phyloP scores from a whole-genome alignment of 1,140 invertebrate genomes.

The Oryctes rhinoceros region DNA sequence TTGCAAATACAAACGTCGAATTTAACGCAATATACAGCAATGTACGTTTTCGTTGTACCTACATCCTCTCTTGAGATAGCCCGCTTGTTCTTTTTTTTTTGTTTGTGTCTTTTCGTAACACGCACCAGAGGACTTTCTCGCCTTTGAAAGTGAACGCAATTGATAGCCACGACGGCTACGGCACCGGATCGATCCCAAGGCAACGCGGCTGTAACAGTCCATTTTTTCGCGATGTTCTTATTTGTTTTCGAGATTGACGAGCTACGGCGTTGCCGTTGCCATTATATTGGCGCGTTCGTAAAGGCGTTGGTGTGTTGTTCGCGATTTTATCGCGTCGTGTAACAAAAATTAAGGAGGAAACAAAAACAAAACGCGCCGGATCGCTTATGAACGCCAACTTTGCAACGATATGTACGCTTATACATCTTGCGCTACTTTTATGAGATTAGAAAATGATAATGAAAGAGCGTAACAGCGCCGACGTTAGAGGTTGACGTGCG shows the following conservation, averaged over 20 bases:
- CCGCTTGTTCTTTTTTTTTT: neutral
- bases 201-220: neutral
- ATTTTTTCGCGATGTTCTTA: slow-evolving; percentile 14
- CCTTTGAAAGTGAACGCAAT: neutral
- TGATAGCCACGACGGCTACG: neutral
- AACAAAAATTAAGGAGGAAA: slow-evolving; percentile 3
- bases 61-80: neutral
- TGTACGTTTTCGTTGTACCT: no score
- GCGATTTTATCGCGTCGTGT: neutral
- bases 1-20: neutral
- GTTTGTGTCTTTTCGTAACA: neutral
- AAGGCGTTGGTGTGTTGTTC: neutral
- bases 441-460: neutral
- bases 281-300: neutral
- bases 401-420: neutral
- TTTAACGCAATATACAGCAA: neutral
- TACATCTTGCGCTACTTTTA: neutral
- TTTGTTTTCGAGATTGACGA: slow-evolving; percentile 18
- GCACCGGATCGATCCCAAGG: neutral
- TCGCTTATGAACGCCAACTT: neutral
- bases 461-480: neutral
- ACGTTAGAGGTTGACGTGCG: neutral
- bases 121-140: neutral
- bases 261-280: neutral
- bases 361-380: neutral